Base-by-base conservation (phyloP, 1,140 invertebrate genomes). In the Melitaea cinxia region DNA sequence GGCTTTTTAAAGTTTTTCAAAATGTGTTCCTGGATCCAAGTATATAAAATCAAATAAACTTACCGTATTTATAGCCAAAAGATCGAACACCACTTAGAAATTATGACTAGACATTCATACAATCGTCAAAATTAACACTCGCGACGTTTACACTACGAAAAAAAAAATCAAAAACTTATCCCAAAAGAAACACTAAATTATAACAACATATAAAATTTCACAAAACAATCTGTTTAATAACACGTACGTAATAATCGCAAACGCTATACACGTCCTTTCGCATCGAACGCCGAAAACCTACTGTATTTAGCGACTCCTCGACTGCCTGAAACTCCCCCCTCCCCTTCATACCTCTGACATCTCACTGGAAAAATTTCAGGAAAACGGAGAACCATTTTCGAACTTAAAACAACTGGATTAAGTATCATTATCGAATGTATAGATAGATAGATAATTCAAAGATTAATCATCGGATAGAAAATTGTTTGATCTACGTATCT, bases 321-420 rank as follows among this genome's bases (percentile, higher is more conserved):
- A 14, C 39, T 19, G 33, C 37, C 62, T 65, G 56, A 65, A 65
- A 54, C 23, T 17, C 63, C 56, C 63, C 55, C 37, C 55, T 42
- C 14, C 37, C 54, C 63, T 49, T 59, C 53, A 10, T 54, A 47
- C 56, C 63, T 65, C 26, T 26, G 55, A 59, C 55, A 53, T 65
- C 63, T 65, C 59, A 56, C 62, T 65, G 63, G 63, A 65, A 65
- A 65, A 65, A 58, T 59, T 65, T 65, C 45, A 37, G 47, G 17
- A 9, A 2, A 21, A 39, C 10, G 2, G 15, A 14, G 19, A 33
- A 14, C 35, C 5, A 56, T 53, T 65, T 53, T 59, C 55, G 45
- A 45, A 30, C 63, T 59, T 65, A 59, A 42, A 2, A 30, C 33
- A 12, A 1, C 3, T 10, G 10, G 5, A 12, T 58, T 23, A 52